phyloP scores from a whole-genome alignment of 2,888 invertebrate genomes.

The Aproaerema taeniolella region DNA sequence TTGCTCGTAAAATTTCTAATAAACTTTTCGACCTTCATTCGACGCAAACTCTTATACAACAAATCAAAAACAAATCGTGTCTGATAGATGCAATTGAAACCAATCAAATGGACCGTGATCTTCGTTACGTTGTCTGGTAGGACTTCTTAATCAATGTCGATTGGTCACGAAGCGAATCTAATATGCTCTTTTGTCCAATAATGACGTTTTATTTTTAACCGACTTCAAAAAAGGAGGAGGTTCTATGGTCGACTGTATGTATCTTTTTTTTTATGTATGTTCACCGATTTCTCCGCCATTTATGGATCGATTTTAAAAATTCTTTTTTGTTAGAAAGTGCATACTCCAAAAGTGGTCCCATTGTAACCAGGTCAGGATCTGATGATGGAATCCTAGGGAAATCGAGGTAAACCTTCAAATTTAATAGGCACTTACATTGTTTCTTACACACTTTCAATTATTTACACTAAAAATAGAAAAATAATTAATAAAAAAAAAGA shows the following conservation, averaged over 20 bases:
- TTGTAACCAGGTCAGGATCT: neutral
- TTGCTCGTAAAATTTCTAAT: too few species aligned
- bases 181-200: too few species aligned
- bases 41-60: too few species aligned
- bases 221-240: too few species aligned
- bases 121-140: slow-evolving; percentile 12
- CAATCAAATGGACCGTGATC: slow-evolving; percentile 25
- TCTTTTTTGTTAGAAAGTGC: neutral
- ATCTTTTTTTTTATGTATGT: neutral
- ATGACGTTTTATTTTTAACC: too few species aligned
- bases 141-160: neutral
- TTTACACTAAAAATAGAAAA: too few species aligned
- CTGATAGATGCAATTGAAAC: slow-evolving; percentile 21
- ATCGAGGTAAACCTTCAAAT: neutral
- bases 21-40: too few species aligned
- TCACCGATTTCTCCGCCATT: neutral
- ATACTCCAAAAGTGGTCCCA: neutral
- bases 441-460: too few species aligned
- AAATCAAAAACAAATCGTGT: slow-evolving; percentile 18
- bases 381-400: neutral
- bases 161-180: too few species aligned
- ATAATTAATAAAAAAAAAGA: too few species aligned
- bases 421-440: too few species aligned
- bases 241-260: too few species aligned
- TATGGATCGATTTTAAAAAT: neutral